Percentiles rank a stretch among this genome's conserved stretches.
Evolutionary conservation across 2,797 vertebrate species (phyloP).

Genomic region (Emydoidea blandingii): DNA sequence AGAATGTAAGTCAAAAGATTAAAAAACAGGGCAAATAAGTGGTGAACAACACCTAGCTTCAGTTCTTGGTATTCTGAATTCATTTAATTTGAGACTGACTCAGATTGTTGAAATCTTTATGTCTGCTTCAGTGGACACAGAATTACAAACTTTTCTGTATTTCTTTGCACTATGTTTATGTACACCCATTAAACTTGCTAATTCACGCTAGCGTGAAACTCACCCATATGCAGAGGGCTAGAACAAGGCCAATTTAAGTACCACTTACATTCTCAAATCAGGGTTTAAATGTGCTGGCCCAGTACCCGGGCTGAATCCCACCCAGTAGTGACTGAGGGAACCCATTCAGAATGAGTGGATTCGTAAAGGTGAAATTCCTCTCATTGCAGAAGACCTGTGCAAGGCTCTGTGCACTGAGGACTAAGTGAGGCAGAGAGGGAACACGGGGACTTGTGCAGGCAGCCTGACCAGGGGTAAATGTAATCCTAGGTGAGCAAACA

Average conservation of each 20-base stretch:
- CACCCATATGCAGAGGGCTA: neutral
- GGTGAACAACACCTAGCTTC: neutral
- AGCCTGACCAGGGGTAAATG: neutral
- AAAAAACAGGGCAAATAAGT: neutral
- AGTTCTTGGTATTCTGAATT: neutral
- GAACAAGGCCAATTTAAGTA: neutral
- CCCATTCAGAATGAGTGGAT: neutral
- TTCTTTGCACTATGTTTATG: neutral
- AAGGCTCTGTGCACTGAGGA: fast-evolving
- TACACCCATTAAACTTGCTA: neutral
- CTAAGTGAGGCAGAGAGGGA: neutral
- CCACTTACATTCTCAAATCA: neutral
- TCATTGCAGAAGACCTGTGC: neutral
- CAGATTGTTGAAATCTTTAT: neutral
- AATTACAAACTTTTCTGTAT: neutral
- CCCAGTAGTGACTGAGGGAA: neutral
- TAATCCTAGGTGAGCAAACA: neutral
- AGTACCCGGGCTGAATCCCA: neutral
- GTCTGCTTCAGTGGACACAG: neutral
- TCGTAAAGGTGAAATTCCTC: neutral
- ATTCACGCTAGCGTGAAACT: neutral
- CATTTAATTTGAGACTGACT: neutral
- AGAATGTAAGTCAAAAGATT: neutral
- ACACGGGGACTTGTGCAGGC: neutral
- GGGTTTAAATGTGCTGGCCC: neutral